Percentiles rank a stretch among this genome's conserved stretches.
Evolutionary conservation across 2,888 invertebrate species (phyloP).

Genomic region (Drosophila tripunctata): DNA sequence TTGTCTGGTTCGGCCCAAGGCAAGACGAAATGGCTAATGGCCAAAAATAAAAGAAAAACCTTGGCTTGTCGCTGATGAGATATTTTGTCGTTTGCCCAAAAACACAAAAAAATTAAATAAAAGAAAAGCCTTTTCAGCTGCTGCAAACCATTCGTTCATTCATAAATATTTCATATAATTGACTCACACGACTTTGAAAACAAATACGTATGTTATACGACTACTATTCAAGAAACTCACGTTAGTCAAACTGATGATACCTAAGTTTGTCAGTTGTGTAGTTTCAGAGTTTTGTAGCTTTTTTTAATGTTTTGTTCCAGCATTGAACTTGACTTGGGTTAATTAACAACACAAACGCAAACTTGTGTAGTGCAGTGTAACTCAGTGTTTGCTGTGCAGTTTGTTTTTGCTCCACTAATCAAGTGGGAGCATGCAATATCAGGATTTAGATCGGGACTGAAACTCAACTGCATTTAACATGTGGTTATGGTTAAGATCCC

Average conservation of each 20-base stretch:
- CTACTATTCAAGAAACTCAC: conserved; percentile 50
- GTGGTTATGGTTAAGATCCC: neutral
- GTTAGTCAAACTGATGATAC: conserved; percentile 62
- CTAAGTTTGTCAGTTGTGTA: conserved; percentile 34
- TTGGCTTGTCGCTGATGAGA: conserved; percentile 38
- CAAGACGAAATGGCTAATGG: conserved; percentile 52
- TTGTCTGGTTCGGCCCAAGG: conserved; percentile 58
- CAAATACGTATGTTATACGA: too few species aligned
- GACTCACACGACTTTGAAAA: conserved; percentile 66
- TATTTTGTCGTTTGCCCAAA: conserved; percentile 22
- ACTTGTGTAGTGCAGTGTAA: conserved; percentile 13
- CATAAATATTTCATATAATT: conserved; percentile 76
- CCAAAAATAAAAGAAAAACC: conserved; percentile 37
- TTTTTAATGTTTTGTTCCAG: conserved; percentile 15
- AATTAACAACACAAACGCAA: conserved; percentile 50
- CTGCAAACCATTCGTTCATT: conserved; percentile 55
- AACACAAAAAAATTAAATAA: neutral
- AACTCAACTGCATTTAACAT: neutral
- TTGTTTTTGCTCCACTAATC: conserved; percentile 47
- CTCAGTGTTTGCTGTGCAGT: conserved; percentile 1
- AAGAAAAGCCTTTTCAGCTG: conserved; percentile 40
- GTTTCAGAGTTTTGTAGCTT: neutral
- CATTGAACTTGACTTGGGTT: conserved; percentile 72
- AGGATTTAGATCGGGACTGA: neutral
- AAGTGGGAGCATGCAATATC: conserved; percentile 19